Evolutionary conservation across 2,888 invertebrate genomes (phyloP), one percentile per base, ranked within the genome.

Genomic region (Athripsodes cinereus): DNA sequence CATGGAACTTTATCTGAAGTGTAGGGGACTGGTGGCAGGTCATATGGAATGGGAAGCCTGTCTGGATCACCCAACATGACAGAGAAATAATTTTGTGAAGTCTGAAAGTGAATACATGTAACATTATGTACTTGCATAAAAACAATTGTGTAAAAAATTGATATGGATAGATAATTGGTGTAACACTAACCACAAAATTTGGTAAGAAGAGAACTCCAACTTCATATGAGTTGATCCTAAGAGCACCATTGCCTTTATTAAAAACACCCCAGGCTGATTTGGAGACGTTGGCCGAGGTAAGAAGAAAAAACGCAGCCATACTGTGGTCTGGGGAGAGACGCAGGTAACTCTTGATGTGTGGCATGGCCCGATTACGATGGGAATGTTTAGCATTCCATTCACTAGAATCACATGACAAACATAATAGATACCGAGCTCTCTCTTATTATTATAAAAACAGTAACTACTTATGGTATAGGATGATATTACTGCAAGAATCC

Each of bases 191-290:
- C 71, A 95, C 81, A 70, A 88, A 85, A 68, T 81, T 81, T 0
- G 97, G 96, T 47, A 96, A 66, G 66, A 96, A 90, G 49, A 97
- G 70, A 0, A 98, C 92, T 0, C 97, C 97, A 0, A 86, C 88
- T 73, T 98, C 97, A 69, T 92, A 96, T 47, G 92, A 95, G 71
- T 91, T 82, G 8, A 96, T 84, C 31, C 88, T 82, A 1, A 81
- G 69, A 0, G 80, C 79, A 0, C 73, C 72, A 70, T 84, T 81
- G 46, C 80, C 82, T 61, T 81, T 83, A 63, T 83, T 84, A 8
- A 81, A 71, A 10, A 75, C 75, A 44, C 98, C 98, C 98, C 98
- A 98, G 0, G 98, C 98, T 1, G 97, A 94, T 76, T 96, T 97
- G 11, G 97, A 98, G 26, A 97, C 76, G 76, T 99, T 99, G 0